Conservation (phyloP, 2,888 invertebrate genomes). For the Cantharis nigra region DNA sequence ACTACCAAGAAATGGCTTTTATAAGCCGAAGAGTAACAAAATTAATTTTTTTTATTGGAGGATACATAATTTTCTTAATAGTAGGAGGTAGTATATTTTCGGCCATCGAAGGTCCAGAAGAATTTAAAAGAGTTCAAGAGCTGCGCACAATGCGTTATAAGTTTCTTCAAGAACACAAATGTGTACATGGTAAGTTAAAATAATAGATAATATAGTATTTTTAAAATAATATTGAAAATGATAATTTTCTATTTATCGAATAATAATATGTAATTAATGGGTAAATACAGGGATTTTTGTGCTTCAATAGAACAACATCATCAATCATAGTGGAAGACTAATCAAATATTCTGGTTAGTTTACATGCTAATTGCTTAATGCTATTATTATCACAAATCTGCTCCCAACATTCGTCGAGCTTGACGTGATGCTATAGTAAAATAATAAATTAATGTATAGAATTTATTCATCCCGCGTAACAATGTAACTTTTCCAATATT, state of each 20-base stretch:
- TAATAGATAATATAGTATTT: neutral
- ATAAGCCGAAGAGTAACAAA: conserved; percentile 47
- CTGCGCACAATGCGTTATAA: conserved; percentile 61
- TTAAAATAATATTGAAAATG: neutral
- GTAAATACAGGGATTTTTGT: neutral
- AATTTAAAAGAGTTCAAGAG: conserved; percentile 61
- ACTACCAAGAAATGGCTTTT: conserved; percentile 36
- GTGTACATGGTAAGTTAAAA: conserved; percentile 67
- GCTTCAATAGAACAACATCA: neutral
- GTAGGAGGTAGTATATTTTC: conserved; percentile 80
- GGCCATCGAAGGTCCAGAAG: conserved; percentile 76
- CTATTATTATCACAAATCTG: neutral
- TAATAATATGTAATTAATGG: neutral
- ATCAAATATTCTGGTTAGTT: neutral
- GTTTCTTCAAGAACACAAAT: conserved; percentile 67
- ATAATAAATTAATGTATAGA: neutral
- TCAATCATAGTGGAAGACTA: neutral
- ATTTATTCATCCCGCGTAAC: neutral
- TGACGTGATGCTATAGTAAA: neutral
- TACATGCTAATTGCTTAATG: neutral
- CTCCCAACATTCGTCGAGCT: neutral
- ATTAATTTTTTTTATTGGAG: conserved; percentile 53
- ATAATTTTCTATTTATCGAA: neutral
- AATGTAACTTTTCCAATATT: neutral
- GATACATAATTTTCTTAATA: conserved; percentile 62